Conservation (phyloP, 1,140 invertebrate genomes). For the Fopius arisanus region DNA sequence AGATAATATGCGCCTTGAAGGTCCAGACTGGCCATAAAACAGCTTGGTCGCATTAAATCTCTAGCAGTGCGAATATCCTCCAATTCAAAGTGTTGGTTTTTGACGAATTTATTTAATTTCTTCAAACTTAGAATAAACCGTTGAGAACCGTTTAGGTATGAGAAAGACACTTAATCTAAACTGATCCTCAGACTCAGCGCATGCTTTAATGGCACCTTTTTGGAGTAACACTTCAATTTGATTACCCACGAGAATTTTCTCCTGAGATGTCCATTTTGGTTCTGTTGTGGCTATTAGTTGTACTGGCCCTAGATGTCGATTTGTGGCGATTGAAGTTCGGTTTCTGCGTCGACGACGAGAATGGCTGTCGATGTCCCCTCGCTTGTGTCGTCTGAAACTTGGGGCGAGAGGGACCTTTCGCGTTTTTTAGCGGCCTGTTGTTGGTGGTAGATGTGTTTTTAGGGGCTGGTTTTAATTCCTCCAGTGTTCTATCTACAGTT, state of each 20-base stretch:
- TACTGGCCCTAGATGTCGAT: not conserved
- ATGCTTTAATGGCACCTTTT: constrained; percentile 24
- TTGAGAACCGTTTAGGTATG: constrained; percentile 36
- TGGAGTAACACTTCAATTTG: constrained; percentile 23
- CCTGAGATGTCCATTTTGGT: not conserved
- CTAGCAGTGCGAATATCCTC: no score
- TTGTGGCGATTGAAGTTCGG: not conserved
- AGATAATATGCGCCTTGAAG: no score
- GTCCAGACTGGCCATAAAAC: no score
- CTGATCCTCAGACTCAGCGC: constrained; percentile 25
- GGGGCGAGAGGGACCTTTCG: constrained; percentile 21
- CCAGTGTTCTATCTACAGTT: constrained; percentile 23
- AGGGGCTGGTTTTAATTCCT: constrained; percentile 23
- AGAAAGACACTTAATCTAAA: constrained; percentile 42
- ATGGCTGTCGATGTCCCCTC: constrained; percentile 20
- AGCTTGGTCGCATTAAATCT: no score
- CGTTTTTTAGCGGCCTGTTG: constrained; percentile 27
- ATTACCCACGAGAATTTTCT: constrained; percentile 14
- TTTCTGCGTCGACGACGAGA: constrained; percentile 4
- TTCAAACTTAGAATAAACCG: constrained; percentile 33
- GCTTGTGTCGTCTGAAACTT: constrained; percentile 2
- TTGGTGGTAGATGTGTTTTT: not conserved
- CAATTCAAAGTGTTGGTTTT: no score
- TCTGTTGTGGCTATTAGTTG: constrained; percentile 11
- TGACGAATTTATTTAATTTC: no score